Evolutionary conservation across 2,797 vertebrate genomes (phyloP), one percentile per base, ranked within the genome.

Genomic region (Nothura maculosa): DNA sequence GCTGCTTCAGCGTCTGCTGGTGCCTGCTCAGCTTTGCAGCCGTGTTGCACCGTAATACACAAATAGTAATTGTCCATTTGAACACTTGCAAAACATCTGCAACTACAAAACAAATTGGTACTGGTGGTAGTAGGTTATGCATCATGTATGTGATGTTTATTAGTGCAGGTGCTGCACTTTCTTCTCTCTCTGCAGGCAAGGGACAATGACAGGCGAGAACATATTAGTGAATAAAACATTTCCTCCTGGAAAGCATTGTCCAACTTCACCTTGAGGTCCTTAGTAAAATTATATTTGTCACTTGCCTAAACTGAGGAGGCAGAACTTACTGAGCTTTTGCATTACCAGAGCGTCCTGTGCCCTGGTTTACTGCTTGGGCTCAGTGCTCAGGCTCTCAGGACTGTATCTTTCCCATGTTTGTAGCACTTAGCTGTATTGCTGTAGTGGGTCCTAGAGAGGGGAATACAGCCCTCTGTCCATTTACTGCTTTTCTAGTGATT

Each of bases 1-100:
- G 32, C 84, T 77, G 7, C 87, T 95, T 94, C 69, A 83, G 15
- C 2, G 52, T 55, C 54, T 92, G 38, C 83, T 90, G 94, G 66
- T 94, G 79, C 86, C 79, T 83, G 32, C 62, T 89, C 74, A 82
- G 90, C 88, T 93, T 94, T 93, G 90, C 78, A 85, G 55, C 69
- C 27, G 22, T 89, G 81, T 93, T 93, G 89, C 4, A 0, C 74
- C 63, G 75, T 89, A 86, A 74, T 84, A 89, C 87, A 92, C 2
- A 2, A 83, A 83, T 63, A 85, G 73, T 78, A 89, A 90, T 90
- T 76, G 79, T 63, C 73, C 63, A 45, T 78, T 81, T 83, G 88
- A 94, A 67, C 73, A 40, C 55, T 69, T 83, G 83, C 86, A 66
- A 91, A 95, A 67, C 67, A 87, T 92, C 75, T 58, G 6, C 52